phyloP scores from a whole-genome alignment of 37 sponge, comb jelly and placozoan genomes.

The Hexactinellida sp. region DNA sequence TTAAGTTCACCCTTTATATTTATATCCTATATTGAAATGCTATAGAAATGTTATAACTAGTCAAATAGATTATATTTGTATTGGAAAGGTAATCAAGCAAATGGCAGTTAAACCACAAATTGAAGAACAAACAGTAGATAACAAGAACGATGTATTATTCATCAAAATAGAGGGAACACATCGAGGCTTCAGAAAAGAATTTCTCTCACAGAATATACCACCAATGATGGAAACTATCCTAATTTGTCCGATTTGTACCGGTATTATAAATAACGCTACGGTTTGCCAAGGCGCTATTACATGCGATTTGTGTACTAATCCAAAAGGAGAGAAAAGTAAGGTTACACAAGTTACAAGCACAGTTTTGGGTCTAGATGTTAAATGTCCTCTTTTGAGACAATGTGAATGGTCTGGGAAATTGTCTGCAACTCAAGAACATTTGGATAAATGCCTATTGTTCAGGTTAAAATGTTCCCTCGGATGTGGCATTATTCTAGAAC shows the following conservation, averaged over 20 bases:
- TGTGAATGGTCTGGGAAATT: slow-evolving; percentile 11
- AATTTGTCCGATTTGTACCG: neutral
- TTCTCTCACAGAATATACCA: slow-evolving; percentile 7
- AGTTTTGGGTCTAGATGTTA: neutral
- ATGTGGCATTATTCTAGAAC: neutral
- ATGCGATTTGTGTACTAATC: neutral
- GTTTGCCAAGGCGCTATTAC: neutral
- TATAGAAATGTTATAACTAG: no score
- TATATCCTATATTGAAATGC: no score
- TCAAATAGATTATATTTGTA: no score
- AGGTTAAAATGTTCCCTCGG: neutral
- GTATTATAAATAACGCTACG: neutral
- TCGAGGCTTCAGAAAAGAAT: neutral
- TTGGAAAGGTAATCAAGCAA: no score
- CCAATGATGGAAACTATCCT: neutral
- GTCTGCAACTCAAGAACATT: slow-evolving; percentile 1
- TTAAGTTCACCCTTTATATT: no score
- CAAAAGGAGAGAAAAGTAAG: slow-evolving; percentile 3
- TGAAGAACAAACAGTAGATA: neutral
- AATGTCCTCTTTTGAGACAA: neutral
- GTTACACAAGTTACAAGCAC: neutral
- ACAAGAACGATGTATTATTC: neutral
- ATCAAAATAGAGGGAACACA: slow-evolving; percentile 5
- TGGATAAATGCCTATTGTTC: neutral
- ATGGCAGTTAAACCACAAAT: neutral